These are phyloP conservation scores for Lipophrys pholis DNA, from an alignment of 2,113 vertebrate species.

Conservation along the genomic window DNA sequence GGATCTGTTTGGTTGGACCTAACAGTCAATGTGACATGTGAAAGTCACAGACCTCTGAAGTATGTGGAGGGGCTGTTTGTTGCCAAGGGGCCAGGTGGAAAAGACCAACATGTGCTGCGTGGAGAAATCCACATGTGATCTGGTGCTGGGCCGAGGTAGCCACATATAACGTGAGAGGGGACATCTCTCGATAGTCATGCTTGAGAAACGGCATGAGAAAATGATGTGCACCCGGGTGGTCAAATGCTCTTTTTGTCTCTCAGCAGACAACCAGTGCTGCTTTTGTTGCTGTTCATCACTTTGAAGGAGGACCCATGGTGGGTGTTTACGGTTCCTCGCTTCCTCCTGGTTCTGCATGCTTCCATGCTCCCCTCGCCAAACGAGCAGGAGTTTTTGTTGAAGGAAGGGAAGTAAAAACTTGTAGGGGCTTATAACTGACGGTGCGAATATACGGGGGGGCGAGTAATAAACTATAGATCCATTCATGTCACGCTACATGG, in stretches of 20 bases:
- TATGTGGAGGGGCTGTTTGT: slow-evolving; percentile 17
- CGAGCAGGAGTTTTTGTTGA: slow-evolving; percentile 58
- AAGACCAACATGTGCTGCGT: neutral
- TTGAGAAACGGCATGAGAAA: slow-evolving; percentile 72
- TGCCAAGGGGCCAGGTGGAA: neutral
- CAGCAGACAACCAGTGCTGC: slow-evolving; percentile 71
- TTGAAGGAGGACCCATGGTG: slow-evolving; percentile 79
- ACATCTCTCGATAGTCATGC: slow-evolving; percentile 71
- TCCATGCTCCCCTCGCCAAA: slow-evolving; percentile 60
- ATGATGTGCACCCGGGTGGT: slow-evolving; percentile 75
- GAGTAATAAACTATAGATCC: slow-evolving; percentile 48
- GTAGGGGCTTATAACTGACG: slow-evolving; percentile 54
- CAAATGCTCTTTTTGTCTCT: slow-evolving; percentile 80
- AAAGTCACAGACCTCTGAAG: slow-evolving; percentile 12
- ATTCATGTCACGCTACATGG: slow-evolving; percentile 39
- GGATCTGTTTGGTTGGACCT: no score
- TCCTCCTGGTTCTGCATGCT: slow-evolving; percentile 64
- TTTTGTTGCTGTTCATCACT: slow-evolving; percentile 78
- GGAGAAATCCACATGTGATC: slow-evolving; percentile 11
- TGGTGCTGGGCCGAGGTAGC: slow-evolving; percentile 52
- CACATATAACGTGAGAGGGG: slow-evolving; percentile 53
- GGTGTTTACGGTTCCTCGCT: slow-evolving; percentile 82
- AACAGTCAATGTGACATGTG: no score
- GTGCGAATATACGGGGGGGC: slow-evolving; percentile 51
- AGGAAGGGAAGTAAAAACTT: slow-evolving; percentile 51